Percentiles rank a stretch among this genome's conserved stretches.
phyloP scores from a whole-genome alignment of 2,113 vertebrate genomes.

The Collichthys lucidus region DNA sequence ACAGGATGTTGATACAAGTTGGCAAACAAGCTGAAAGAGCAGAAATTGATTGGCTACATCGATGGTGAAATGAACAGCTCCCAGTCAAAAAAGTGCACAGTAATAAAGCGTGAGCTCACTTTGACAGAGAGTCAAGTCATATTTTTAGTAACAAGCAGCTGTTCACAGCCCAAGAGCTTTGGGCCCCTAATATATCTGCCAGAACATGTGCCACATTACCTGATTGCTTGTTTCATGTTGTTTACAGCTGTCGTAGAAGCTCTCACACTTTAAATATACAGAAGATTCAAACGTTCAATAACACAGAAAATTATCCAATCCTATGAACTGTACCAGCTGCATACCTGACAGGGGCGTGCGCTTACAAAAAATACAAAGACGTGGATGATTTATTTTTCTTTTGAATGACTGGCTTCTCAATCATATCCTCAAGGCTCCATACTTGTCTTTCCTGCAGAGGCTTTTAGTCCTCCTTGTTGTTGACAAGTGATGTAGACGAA shows the following conservation, averaged over 20 bases:
- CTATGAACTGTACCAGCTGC: not conserved
- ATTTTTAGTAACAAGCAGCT: conserved; percentile 51
- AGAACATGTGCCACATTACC: conserved; percentile 35
- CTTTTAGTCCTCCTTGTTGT: conserved; percentile 3
- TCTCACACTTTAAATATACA: not conserved
- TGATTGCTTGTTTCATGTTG: conserved; percentile 9
- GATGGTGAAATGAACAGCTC: conserved; percentile 34
- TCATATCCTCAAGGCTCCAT: conserved; percentile 19
- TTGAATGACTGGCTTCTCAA: conserved; percentile 4
- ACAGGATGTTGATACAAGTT: conserved; percentile 17
- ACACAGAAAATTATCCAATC: not conserved
- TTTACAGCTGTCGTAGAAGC: conserved; percentile 2
- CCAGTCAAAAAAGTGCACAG: not conserved
- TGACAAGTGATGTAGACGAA: conserved; percentile 8
- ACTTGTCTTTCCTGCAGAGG: conserved; percentile 11
- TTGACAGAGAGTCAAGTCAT: conserved; percentile 12
- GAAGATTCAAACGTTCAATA: not conserved
- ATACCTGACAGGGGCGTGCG: not conserved
- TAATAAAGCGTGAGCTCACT: conserved; percentile 22
- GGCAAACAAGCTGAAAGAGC: conserved; percentile 29
- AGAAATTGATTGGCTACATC: conserved; percentile 48
- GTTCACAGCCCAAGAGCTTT: conserved; percentile 39
- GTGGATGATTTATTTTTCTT: conserved; percentile 6
- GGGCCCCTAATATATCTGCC: conserved; percentile 4
- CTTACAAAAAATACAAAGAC: conserved; percentile 6